Percentiles rank a stretch among this genome's conserved stretches.
Conservation (phyloP, 2,888 invertebrate genomes). For the Polyommatus iphigenia region DNA sequence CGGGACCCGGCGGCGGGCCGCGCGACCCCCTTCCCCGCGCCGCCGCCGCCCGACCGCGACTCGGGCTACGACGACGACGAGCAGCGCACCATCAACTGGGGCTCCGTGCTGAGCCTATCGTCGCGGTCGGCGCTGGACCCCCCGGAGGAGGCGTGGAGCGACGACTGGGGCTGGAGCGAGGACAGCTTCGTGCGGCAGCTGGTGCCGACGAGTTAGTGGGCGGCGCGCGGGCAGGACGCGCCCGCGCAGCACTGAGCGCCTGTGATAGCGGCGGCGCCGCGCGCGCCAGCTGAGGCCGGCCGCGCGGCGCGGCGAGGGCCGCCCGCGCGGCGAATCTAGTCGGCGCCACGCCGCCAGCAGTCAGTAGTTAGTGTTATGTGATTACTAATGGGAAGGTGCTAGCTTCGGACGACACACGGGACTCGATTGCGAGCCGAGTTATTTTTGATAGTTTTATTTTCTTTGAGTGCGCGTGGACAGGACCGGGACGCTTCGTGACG, state of each 20-base stretch:
- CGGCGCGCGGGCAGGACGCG: conserved; percentile 73
- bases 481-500: conserved; percentile 70
- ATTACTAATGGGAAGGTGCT: conserved; percentile 79
- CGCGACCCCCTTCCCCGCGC: conserved; percentile 85
- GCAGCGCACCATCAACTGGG: conserved; percentile 93
- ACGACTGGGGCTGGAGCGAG: conserved; percentile 82
- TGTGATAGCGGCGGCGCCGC: conserved; percentile 60
- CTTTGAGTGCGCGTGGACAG: conserved; percentile 77
- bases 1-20: conserved; percentile 78
- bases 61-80: conserved; percentile 90
- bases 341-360: conserved; percentile 65
- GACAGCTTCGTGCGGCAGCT: conserved; percentile 87
- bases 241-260: conserved; percentile 75
- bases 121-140: conserved; percentile 93
- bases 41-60: conserved; percentile 82
- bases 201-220: conserved; percentile 84
- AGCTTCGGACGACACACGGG: conserved; percentile 80
- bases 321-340: conserved; percentile 55
- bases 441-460: conserved; percentile 80
- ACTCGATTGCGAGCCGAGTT: conserved; percentile 77
- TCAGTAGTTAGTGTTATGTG: conserved; percentile 78
- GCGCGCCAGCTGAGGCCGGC: conserved; percentile 49
- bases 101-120: conserved; percentile 92
- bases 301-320: conserved; percentile 53
- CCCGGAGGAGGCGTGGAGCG: conserved; percentile 87